These are phyloP conservation scores for Brachynemurus nebulosus DNA, from an alignment of 2,888 invertebrate species.

Conservation along the genomic window DNA sequence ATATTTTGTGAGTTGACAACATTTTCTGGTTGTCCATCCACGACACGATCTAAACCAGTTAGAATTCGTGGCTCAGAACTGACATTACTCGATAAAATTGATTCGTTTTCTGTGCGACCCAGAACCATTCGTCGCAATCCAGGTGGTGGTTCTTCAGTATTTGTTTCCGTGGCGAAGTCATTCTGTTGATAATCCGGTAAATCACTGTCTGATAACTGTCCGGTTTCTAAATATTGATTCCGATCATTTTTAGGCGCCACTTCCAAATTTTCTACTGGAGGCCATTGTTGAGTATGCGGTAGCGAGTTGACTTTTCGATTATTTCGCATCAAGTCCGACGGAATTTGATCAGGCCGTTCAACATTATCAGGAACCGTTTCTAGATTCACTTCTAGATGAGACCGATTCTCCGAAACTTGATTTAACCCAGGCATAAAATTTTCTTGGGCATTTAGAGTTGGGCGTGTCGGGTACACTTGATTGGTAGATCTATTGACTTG, in stretches of 20 bases:
- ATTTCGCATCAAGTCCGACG: conserved; percentile 15
- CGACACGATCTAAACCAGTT: conserved; percentile 38
- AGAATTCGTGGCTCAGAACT: conserved; percentile 36
- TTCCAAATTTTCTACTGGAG: conserved; percentile 38
- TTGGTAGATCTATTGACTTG: not conserved
- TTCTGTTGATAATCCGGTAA: conserved; percentile 14
- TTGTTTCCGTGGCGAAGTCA: conserved; percentile 27
- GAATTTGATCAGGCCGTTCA: conserved; percentile 42
- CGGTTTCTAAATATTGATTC: conserved; percentile 64
- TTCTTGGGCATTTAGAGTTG: conserved; percentile 13
- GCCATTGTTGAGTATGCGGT: conserved; percentile 10
- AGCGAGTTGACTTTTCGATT: conserved; percentile 10
- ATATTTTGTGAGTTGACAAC: conserved; percentile 30
- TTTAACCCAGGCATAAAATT: conserved; percentile 17
- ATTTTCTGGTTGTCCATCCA: conserved; percentile 38
- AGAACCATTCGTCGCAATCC: conserved; percentile 51
- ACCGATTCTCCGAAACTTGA: not conserved
- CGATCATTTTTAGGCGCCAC: conserved; percentile 53
- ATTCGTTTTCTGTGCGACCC: conserved; percentile 44
- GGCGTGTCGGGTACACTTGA: not conserved
- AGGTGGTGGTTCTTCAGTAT: conserved; percentile 42
- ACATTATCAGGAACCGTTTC: conserved; percentile 55
- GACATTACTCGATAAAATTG: conserved; percentile 29
- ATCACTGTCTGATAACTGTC: conserved; percentile 50
- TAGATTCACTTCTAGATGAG: conserved; percentile 32